Evolutionary conservation across 2,113 vertebrate species (phyloP).

Genomic region (Lepisosteus osseus): DNA sequence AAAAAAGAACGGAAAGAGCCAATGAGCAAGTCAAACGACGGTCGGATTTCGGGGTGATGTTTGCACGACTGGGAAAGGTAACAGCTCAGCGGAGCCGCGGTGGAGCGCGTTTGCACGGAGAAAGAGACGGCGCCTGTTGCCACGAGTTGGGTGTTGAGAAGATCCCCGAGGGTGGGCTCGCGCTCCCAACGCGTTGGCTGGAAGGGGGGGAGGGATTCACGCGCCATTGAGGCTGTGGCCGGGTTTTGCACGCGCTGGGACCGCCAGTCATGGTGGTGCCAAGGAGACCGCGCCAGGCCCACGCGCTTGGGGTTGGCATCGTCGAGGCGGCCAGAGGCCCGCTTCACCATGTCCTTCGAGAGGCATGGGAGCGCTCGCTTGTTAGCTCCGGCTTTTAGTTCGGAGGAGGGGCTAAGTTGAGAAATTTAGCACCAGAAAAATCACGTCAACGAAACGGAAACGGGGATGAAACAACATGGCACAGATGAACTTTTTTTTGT

Average conservation of each 20-base stretch:
- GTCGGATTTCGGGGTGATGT: conserved; percentile 7
- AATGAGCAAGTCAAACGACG: conserved; percentile 20
- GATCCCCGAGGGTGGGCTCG: conserved; percentile 35
- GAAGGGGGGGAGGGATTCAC: conserved; percentile 39
- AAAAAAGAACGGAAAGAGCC: conserved; percentile 31
- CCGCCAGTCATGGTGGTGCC: conserved; percentile 9
- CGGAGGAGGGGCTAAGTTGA: background rate
- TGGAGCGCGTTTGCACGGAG: conserved; percentile 2
- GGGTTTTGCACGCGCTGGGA: conserved; percentile 53
- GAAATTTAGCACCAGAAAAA: conserved; percentile 18
- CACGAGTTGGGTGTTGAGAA: conserved; percentile 35
- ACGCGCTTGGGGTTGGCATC: conserved; percentile 52
- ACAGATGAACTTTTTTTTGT: conserved; percentile 15
- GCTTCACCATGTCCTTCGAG: background rate
- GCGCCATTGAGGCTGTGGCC: conserved; percentile 44
- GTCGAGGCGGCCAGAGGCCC: conserved; percentile 42
- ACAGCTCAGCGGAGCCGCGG: conserved; percentile 4
- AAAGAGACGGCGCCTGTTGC: conserved; percentile 8
- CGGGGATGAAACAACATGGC: conserved; percentile 21
- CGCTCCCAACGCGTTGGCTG: conserved; percentile 38
- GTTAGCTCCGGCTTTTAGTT: background rate
- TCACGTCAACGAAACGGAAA: conserved; percentile 11
- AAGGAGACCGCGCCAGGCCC: conserved; percentile 49
- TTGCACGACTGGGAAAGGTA: conserved; percentile 27
- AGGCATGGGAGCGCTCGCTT: background rate